Base-by-base conservation (phyloP, 1,140 invertebrate genomes). In the Meloidogyne chitwoodi region DNA sequence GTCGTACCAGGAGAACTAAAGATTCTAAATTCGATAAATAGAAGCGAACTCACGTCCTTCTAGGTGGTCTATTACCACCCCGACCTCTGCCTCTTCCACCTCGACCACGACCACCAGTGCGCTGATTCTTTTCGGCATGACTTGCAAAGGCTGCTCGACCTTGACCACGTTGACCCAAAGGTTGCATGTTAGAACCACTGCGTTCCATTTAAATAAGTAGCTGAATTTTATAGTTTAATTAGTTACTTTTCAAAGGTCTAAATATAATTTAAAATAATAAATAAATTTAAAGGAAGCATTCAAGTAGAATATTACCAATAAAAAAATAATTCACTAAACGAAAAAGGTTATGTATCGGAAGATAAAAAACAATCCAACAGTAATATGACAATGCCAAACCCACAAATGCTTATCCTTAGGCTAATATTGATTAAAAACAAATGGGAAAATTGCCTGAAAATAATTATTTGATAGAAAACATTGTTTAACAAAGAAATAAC, bases 141-240 rank as follows among this genome's bases (percentile, higher is more conserved):
- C 41, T 44, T 19, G 41, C 48, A n/a, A 63, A 27, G 22, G 70
- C 26, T 24, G 22, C 48, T 27, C 70, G 70, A 19, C 70, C 70
- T 24, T 64, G 22, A 4, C 70, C 70, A 34, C 70, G 48, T 34
- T 73, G 22, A n/a, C 70, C 70, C 2, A 73, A 48, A 61, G 70
- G 70, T 11, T 63, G 61, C 19, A 29, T n/a, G 19, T 73, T 73
- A 2, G 70, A 61, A 16, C 70, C 70, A 2, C 48, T 56, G 1
- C 48, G 70, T 19, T 64, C 70, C 48, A 56, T 56, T n/a, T 56
- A 38, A 38, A 38, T 38, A 38, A 8, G 3, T 38, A 38, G 34
- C 34, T 38, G 34, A 38, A 38, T 38, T 38, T 38, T 3, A 0
- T 38, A 38, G 6, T 31, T 3, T 31, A 38, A 6, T 8, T 38